These are phyloP conservation scores for Coremacera marginata DNA, from an alignment of 2,888 invertebrate genomes.

Conservation along the genomic window DNA sequence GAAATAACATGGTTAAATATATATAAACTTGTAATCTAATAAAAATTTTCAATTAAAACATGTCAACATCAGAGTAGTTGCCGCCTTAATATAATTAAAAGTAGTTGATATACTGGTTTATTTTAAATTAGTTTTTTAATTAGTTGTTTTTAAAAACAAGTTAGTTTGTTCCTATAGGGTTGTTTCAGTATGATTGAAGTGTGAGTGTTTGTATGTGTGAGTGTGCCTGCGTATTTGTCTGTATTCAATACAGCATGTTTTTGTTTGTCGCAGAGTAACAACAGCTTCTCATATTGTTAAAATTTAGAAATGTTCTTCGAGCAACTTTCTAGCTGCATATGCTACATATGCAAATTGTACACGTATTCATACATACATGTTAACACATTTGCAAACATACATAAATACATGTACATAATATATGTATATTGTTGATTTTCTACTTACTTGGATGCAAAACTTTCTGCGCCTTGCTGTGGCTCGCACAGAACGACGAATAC, in stretches of 20 bases:
- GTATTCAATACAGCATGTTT: neutral
- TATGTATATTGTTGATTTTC: conserved; percentile 1
- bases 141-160: no score
- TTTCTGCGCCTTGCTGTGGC: conserved; percentile 98
- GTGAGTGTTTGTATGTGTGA: neutral
- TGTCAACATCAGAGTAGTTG: no score
- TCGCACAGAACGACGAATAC: conserved; percentile 98
- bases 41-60: no score
- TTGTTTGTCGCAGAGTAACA: neutral
- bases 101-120: no score
- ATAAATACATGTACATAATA: neutral
- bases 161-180: no score
- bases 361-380: neutral
- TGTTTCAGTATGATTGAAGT: neutral
- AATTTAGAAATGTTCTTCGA: no score
- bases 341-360: neutral
- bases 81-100: no score
- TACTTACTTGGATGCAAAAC: conserved; percentile 96
- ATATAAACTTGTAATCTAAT: no score
- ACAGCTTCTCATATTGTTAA: no score
- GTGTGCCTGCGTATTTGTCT: neutral
- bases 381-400: neutral
- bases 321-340: neutral
- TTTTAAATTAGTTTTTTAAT: no score
- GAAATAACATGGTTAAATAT: no score